Base-by-base conservation (phyloP, 2,797 vertebrate genomes). In the Eptatretus atami region DNA sequence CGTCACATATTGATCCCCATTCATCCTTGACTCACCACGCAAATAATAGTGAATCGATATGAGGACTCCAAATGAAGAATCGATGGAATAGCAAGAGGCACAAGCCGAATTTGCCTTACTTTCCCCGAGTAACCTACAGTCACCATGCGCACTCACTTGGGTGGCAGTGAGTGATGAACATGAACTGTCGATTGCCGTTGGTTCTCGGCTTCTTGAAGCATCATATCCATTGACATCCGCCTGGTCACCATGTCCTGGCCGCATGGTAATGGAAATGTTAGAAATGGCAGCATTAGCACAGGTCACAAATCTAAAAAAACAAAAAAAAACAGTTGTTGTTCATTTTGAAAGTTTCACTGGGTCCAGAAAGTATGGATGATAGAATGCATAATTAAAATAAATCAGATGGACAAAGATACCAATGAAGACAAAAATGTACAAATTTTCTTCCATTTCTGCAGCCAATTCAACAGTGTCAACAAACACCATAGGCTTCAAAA, bases 151-250 rank as follows among this genome's bases (percentile, higher is more conserved):
- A 25, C 12, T 74, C 76, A 93, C 88, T 84, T 82, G 83, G 87
- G 92, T 72, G 71, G 82, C 66, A 86, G 86, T 13, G 90, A 0
- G 86, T 95, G 44, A 96, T 80, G 73, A 96, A 79, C 71, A 96
- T 83, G 67, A 96, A 96, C 63, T 96, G 90, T 24, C 84, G 76
- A 70, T 81, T n/a, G 78, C 14, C 69, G 75, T 67, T 95, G 86
- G 63, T 81, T 77, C n/a, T 75, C 73, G 13, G 86, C 83, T 69
- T 86, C 79, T 67, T 86, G 82, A 55, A 95, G 71, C 75, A 96
- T 87, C 86, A 95, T 88, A 72, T 93, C 86, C 73, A 94, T 77
- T 0, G 87, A 84, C 69, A 94, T 88, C 71, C 82, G 81, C 66
- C 87, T 76, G 70, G 92, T 96, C 63, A 93, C 79, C 84, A 93